Conservation (phyloP, 2,113 vertebrate genomes). For the Picathartes gymnocephalus region DNA sequence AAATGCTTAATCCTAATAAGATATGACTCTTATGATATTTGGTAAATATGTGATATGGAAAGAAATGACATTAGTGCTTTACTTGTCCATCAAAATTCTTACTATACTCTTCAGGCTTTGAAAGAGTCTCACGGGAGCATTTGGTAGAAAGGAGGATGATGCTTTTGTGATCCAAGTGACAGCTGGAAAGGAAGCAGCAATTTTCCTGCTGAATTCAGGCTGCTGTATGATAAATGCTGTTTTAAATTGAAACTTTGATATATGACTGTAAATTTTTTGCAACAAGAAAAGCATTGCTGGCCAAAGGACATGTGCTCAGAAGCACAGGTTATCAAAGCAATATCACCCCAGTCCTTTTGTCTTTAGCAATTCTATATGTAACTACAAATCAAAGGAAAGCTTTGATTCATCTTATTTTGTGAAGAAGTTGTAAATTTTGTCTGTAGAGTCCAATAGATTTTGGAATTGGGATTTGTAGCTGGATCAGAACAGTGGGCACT, state of each 20-base stretch:
- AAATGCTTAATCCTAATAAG: not conserved
- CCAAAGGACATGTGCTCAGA: not conserved
- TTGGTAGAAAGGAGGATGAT: not conserved
- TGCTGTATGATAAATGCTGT: not conserved
- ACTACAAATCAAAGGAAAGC: not conserved
- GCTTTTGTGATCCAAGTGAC: not conserved
- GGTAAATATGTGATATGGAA: not conserved
- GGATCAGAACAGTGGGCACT: accelerated
- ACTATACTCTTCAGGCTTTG: not conserved
- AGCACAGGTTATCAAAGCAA: not conserved
- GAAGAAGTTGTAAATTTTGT: not conserved
- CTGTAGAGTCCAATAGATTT: not conserved
- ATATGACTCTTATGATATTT: not conserved
- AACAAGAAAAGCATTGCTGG: not conserved
- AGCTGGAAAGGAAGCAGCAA: constrained; percentile 2
- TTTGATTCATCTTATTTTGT: not conserved
- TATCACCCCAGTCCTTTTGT: not conserved
- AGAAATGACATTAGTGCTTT: not conserved
- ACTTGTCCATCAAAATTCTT: not conserved
- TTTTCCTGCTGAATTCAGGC: constrained; percentile 7
- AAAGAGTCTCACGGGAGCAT: not conserved
- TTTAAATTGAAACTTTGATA: not conserved
- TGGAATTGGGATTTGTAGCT: not conserved
- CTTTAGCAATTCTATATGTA: not conserved
- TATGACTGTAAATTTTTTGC: not conserved